phyloP scores from a whole-genome alignment of 2,888 invertebrate species.

The Venusia cambrica region DNA sequence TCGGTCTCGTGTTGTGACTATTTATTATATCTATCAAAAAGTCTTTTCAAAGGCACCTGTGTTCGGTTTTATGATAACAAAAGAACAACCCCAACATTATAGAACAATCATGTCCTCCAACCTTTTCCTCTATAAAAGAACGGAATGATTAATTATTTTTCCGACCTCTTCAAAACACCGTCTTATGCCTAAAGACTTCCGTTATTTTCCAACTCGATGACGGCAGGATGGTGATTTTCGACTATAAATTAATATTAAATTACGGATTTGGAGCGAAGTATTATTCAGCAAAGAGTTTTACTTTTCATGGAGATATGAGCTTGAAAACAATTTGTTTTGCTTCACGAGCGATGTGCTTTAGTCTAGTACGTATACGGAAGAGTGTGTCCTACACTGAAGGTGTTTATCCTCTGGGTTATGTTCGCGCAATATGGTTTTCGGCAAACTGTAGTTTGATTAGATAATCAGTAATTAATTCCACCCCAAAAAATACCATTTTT shows the following conservation, averaged over 20 bases:
- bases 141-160: constrained; percentile 77
- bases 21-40: constrained; percentile 30
- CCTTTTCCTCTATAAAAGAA: constrained; percentile 73
- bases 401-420: too few relatives aligned
- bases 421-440: too few relatives aligned
- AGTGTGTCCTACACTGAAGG: too few relatives aligned
- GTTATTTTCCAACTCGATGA: constrained; percentile 78
- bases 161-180: constrained; percentile 78
- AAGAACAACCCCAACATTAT: constrained; percentile 65
- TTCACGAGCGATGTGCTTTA: too few relatives aligned
- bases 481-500: too few relatives aligned
- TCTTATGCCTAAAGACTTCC: constrained; percentile 78
- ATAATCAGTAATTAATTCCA: too few relatives aligned
- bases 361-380: too few relatives aligned
- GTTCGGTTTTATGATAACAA: constrained; percentile 55
- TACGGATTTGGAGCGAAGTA: constrained; percentile 59
- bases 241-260: constrained; percentile 75
- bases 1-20: constrained; percentile 42
- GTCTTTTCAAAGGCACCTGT: constrained; percentile 31
- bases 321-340: constrained; percentile 2
- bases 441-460: too few relatives aligned
- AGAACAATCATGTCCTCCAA: constrained; percentile 72
- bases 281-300: constrained; percentile 34
- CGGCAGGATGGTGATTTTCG: constrained; percentile 69
- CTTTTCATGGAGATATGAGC: constrained; percentile 6